Base-by-base conservation (phyloP, 2,888 invertebrate species). In the Rhyacophila evoluta region DNA sequence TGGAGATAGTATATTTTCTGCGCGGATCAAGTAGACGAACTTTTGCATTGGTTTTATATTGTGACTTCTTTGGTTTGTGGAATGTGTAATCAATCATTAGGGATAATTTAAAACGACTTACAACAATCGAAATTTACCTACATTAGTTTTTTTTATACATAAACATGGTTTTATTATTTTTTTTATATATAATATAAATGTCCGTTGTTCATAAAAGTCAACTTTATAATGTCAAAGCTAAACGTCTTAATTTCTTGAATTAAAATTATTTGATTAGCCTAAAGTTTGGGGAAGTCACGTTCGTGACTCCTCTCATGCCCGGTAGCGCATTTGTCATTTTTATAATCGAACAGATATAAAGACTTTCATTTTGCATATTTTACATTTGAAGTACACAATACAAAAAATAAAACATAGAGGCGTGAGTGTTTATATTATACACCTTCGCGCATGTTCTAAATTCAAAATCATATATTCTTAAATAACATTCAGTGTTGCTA, bases 121-220 rank as follows among this genome's bases (percentile, higher is more conserved):
- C 55, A 19, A 55, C 55, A 55, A 55, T 55, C 55, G 55, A 55
- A 55, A 55, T 19, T 55, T 55, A 55, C 55, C 55, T 55, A 55
- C 15, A 19, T 55, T 55, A 55, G 19, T 15, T 55, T 55, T 55
- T 55, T 55, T 55, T 55, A 55, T 55, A 55, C 55, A 55, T 55
- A 55, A 55, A 55, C 55, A 55, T 55, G 55, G 55, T 55, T 55
- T 55, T 55, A 55, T 55, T 55, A 19, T 41, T 41, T 55, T 55
- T 55, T 25, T 19, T 55, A 19, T 55, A 55, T 55, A 55, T 55
- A 55, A 55, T 55, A 55, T 55, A 25, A 55, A 55, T 25, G 55
- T 55, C 55, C 55, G 55, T 55, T 55, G 55, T 55, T 55, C 55
- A 55, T 55, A 55, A 55, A 55, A 55, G 55, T 55, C 55, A 55